Evolutionary conservation across 92 coral and sea anemone genomes (phyloP).

Genomic region (Bergia puertoricense): DNA sequence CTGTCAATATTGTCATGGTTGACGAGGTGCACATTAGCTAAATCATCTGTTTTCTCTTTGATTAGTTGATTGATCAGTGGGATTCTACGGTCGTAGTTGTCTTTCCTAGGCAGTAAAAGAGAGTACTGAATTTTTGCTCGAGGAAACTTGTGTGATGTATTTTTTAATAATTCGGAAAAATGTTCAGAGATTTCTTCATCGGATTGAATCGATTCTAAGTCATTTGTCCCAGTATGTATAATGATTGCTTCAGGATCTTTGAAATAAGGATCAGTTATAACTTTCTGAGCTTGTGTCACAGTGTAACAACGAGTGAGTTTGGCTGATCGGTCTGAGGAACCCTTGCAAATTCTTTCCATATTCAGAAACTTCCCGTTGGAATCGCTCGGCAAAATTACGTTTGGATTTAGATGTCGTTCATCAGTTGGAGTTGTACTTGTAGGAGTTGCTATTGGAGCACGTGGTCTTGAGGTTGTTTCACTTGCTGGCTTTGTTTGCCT

Average conservation of each 20-base stretch:
- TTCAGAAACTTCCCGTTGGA: constrained; percentile 16
- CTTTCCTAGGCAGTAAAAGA: constrained; percentile 14
- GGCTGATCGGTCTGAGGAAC: background rate
- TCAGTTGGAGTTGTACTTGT: background rate
- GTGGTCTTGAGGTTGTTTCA: constrained; percentile 7
- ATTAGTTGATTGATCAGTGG: constrained; percentile 19
- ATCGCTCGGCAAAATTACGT: constrained; percentile 5
- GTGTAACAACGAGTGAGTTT: background rate
- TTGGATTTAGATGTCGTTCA: background rate
- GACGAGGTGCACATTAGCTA: background rate
- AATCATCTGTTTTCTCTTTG: constrained; percentile 12
- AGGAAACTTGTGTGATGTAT: constrained; percentile 4
- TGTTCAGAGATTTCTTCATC: constrained; percentile 3
- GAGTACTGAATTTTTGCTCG: constrained; percentile 1
- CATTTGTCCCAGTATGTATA: background rate
- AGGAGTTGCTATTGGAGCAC: background rate
- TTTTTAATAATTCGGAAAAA: constrained; percentile 1
- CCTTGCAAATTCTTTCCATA: background rate
- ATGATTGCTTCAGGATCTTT: background rate
- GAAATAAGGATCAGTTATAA: background rate
- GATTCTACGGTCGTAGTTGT: constrained; percentile 9
- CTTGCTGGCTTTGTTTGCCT: constrained; percentile 2
- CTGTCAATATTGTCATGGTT: constrained; percentile 19
- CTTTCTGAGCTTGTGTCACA: background rate
- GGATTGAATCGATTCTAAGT: background rate